Evolutionary conservation across 2,888 invertebrate species (phyloP), one percentile per base, ranked within the genome.

Genomic region (Archips xylosteana): DNA sequence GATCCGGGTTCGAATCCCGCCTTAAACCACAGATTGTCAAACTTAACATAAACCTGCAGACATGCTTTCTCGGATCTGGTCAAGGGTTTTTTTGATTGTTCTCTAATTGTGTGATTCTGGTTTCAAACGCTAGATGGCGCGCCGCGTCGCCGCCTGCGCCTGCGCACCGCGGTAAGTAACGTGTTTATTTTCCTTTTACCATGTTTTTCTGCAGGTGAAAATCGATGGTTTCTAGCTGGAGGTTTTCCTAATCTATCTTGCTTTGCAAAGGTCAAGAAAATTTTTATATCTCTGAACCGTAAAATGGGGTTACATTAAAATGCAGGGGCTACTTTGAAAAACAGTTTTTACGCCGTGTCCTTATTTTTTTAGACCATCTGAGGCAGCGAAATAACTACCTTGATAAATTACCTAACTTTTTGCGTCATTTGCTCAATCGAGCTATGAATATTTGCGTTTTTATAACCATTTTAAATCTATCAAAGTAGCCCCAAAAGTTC

Each of bases 91-190:
- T 66, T 76, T 76, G 64, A 63, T 45, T 71, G 71, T 64, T 79
- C 78, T 91, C 92, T 93, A 94, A 94, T 90, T 83, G 87, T 83
- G 87, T 91, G 93, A 93, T 92, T 94, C 92, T 92, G 86, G 84
- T 91, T 91, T 91, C 83, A 88, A 82, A 89, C 85, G 90, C 80
- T 94, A 93, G 93, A 92, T 93, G 81, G 83, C 83, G 89, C 82
- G 84, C 87, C 79, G 77, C 78, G 78, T 79, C 79, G 62, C 82
- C 78, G 77, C 83, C 79, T 79, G 81, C 79, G 83, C 83, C 81
- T 83, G 78, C 80, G 85, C 84, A 80, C 82, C 77, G 76, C 80
- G 92, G 92, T 92, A 87, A 92, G 92, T 92, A 88, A 84, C 80
- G 77, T 75, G 77, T 77, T 75, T 75, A 54, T 74, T 68, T 76